phyloP scores from a whole-genome alignment of 30 jellyfish, hydroid and myxozoan genomes.

The Mastigias papua region DNA sequence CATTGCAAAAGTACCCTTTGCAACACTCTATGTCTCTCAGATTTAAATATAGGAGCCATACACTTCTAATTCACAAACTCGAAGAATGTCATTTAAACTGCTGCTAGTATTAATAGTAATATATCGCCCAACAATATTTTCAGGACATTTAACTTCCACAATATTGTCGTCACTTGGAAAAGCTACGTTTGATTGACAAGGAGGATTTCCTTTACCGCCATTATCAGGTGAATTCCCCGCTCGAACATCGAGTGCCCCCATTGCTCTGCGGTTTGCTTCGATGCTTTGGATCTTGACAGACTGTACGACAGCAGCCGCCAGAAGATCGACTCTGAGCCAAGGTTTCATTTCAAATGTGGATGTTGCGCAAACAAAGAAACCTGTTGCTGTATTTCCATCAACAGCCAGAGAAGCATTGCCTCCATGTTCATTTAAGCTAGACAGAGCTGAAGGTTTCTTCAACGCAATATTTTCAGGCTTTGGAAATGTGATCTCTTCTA shows the following conservation, averaged over 20 bases:
- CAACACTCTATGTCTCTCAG: too few species aligned
- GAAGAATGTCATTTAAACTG: background rate
- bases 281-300: background rate
- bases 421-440: background rate
- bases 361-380: background rate
- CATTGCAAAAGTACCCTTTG: too few species aligned
- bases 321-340: constrained; percentile 16
- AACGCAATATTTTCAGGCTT: constrained; percentile 11
- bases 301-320: background rate
- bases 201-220: constrained; percentile 19
- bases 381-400: constrained; percentile 4
- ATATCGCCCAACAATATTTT: background rate
- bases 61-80: constrained; percentile 26
- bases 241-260: constrained; percentile 4
- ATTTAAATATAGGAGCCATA: background rate
- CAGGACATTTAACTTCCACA: background rate
- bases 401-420: background rate
- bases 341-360: background rate
- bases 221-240: background rate
- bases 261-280: background rate
- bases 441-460: background rate
- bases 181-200: background rate
- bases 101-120: background rate
- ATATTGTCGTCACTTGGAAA: background rate
- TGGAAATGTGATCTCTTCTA: too few species aligned